Conservation (phyloP, 2,113 vertebrate genomes). For the Rhabdornis inornatus region DNA sequence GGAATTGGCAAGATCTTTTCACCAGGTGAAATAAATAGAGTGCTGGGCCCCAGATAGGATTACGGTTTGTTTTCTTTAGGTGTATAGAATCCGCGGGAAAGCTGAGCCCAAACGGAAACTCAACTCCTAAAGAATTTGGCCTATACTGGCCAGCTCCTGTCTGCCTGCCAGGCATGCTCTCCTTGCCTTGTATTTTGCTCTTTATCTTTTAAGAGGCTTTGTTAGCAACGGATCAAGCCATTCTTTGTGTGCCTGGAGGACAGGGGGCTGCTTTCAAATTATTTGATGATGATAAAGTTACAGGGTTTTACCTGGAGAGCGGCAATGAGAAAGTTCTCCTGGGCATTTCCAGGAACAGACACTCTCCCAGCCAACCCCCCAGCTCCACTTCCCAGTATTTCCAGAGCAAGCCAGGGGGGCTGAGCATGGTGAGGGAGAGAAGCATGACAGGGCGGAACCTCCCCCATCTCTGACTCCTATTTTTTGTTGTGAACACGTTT, state of each 20-base stretch:
- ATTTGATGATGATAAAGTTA: conserved; percentile 56
- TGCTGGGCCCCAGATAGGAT: conserved; percentile 70
- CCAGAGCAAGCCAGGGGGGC: accelerated
- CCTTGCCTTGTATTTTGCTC: conserved; percentile 45
- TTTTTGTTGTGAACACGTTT: neutral
- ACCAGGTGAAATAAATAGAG: conserved; percentile 71
- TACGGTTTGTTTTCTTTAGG: conserved; percentile 75
- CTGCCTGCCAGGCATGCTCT: conserved; percentile 71
- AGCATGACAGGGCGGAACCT: neutral
- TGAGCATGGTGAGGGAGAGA: neutral
- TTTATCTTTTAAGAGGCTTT: conserved; percentile 71
- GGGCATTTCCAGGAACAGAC: neutral
- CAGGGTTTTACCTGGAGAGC: conserved; percentile 38
- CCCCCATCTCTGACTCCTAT: neutral
- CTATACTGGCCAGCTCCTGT: conserved; percentile 67
- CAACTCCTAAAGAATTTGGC: conserved; percentile 74
- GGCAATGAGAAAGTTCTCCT: neutral
- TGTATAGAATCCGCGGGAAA: conserved; percentile 67
- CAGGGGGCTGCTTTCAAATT: conserved; percentile 19
- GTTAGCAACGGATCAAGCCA: conserved; percentile 57
- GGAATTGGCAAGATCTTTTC: conserved; percentile 65
- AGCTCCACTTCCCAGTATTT: neutral
- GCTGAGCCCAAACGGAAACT: conserved; percentile 73
- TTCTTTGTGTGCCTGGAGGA: conserved; percentile 59
- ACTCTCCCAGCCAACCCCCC: neutral